phyloP scores from a whole-genome alignment of 2,113 vertebrate genomes.

The Andinoacara biseriatus region DNA sequence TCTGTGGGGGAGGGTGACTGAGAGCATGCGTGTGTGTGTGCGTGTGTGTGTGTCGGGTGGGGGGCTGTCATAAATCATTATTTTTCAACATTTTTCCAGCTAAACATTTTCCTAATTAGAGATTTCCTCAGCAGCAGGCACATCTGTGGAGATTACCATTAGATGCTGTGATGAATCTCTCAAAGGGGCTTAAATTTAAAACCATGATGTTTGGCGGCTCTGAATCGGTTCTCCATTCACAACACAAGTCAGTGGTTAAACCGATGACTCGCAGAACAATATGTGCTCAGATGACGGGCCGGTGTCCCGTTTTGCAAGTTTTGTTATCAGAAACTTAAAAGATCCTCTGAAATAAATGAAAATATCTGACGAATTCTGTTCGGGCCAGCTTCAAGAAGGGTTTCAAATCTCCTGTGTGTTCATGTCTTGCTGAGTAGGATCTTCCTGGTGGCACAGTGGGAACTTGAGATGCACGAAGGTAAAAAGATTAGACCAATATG shows the following conservation, averaged over 20 bases:
- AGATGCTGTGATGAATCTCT: conserved; percentile 31
- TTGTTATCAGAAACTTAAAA: background rate
- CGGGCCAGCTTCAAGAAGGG: background rate
- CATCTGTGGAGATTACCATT: conserved; percentile 42
- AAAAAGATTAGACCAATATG: background rate
- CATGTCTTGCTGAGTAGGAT: background rate
- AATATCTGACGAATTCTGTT: background rate
- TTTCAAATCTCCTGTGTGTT: background rate
- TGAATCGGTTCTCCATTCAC: conserved; percentile 11
- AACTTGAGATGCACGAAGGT: background rate
- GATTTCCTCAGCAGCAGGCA: conserved; percentile 28
- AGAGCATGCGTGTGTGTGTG: background rate
- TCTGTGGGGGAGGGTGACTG: background rate
- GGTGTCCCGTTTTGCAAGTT: background rate
- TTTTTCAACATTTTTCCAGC: conserved; percentile 19
- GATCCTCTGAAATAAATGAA: background rate
- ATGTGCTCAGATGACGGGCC: background rate
- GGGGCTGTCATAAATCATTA: background rate
- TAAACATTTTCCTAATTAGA: conserved; percentile 41
- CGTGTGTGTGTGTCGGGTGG: background rate
- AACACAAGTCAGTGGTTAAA: background rate
- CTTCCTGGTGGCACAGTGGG: background rate
- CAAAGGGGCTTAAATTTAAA: conserved; percentile 44
- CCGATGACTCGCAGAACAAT: background rate
- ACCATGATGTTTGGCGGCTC: conserved; percentile 16